Conservation (phyloP, 1,140 invertebrate species). For the Schlechtendalia chinensis region DNA sequence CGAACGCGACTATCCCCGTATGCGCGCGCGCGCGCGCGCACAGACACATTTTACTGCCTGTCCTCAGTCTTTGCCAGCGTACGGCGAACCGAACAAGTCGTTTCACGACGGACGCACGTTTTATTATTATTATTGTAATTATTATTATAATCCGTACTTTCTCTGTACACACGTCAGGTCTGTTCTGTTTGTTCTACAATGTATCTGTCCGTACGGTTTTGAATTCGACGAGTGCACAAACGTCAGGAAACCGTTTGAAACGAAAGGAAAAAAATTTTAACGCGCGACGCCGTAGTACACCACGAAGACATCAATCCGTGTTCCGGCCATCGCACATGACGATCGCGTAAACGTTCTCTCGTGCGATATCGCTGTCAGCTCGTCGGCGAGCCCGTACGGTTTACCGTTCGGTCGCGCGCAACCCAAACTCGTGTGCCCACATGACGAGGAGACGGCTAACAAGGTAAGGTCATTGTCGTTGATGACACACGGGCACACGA, state of each 20-base stretch:
- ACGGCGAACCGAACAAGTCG: constrained; percentile 8
- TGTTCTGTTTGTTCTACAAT: too few species aligned
- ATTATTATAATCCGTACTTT: not conserved
- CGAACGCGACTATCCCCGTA: too few species aligned
- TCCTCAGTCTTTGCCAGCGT: constrained; percentile 17
- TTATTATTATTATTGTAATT: too few species aligned
- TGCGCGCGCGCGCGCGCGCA: not conserved
- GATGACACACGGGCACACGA: not conserved
- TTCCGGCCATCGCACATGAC: too few species aligned
- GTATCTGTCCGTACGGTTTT: too few species aligned
- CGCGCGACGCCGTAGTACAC: not conserved
- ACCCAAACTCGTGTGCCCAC: too few species aligned
- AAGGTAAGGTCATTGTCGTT: constrained; percentile 22
- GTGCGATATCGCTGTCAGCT: too few species aligned
- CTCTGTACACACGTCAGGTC: not conserved
- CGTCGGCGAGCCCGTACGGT: too few species aligned
- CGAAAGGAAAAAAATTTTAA: not conserved
- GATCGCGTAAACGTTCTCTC: too few species aligned
- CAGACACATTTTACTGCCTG: not conserved
- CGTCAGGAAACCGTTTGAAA: not conserved
- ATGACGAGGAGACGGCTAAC: not conserved
- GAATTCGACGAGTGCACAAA: not conserved
- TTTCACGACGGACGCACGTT: not conserved
- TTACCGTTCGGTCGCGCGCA: too few species aligned
- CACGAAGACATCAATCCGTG: too few species aligned